Base-by-base conservation (phyloP, 1,140 invertebrate genomes). In the Heterodera carotae region DNA sequence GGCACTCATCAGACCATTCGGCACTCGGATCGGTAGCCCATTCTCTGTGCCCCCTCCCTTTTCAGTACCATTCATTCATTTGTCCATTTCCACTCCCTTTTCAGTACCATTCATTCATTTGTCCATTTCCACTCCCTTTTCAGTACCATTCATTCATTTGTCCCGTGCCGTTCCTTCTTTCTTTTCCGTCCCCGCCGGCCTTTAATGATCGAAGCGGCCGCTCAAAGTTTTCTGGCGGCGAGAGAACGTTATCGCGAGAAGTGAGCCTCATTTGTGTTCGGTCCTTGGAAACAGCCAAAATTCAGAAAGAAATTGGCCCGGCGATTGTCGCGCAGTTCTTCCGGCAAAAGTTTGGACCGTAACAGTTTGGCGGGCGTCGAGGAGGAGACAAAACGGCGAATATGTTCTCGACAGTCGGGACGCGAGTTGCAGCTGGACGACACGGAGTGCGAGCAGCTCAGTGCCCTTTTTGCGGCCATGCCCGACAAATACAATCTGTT, bases 401-500 rank as follows among this genome's bases (percentile, higher is more conserved):
- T 82, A 56, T 31, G 25, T 56, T 82, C 81, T 7, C 80, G 75
- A 48, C 81, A 84, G 27, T 84, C 81, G 29, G 76, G 82, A 8
- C 53, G 78, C 56, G 82, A 83, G 66, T 69, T 82, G 27, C 60
- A 80, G 34, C 66, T 82, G 43, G 81, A 79, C 34, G 81, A 82
- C 67, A 39, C 83, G n/a, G 81, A 82, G 62, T 82, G 81, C 62
- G 81, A 82, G 70, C 81, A 83, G 71, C 66, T 82, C 59, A 73
- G 31, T 36, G 78, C 81, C 15, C 83, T 80, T 29, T 85, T 85
- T 69, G 71, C 78, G 25, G 76, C 77, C 33, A 83, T 85, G 31
- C 80, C 84, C 70, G 85, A 85, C 73, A 85, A 85, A 79, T 85
- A 85, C 62, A 53, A 73, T 43, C 22, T 36, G 56, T 76, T 77